Evolutionary conservation across 2,113 vertebrate genomes (phyloP), one percentile per base, ranked within the genome.

Genomic region (Myiopsitta monachus): DNA sequence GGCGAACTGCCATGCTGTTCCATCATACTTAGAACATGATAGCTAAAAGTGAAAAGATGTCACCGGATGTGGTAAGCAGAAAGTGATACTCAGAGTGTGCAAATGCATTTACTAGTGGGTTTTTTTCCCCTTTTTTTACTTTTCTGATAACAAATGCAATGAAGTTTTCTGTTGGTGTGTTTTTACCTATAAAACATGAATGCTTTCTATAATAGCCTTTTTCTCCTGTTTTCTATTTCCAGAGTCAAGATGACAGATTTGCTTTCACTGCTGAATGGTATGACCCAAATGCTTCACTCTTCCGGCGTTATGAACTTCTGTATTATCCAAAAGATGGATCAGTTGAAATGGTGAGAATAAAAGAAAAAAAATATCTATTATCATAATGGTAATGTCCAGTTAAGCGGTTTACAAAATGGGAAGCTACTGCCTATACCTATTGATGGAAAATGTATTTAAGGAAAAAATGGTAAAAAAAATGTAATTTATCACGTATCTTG

Each of bases 261-360:
- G 98, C 98, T 91, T 99, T 99, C 95, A 98, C 99, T 62, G 96
- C 98, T 41, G 99, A 99, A 94, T 99, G 99, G 99, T 99, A 98
- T 68, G 99, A 99, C 96, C 97, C 99, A 16, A 98, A 96, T 64
- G 99, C 99, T 57, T 97, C 98, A 16, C 98, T 99, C 68, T 97
- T 99, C 46, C 98, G 99, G 26, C 98, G 98, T 62, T 99, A 99
- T 59, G 99, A 99, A 43, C 98, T 99, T 59, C 97, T 99, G 44
- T 99, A 97, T 98, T 99, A 99, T 89, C 99, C 99, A 23, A 98
- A 97, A 85, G 99, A 99, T 97, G 96, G 98, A 87, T 98, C 99
- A 7, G 98, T 99, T 87, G 99, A 99, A 97, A 99, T 99, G 99
- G 99, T 99, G 97, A 96, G 85, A 77, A 36, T 67, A 30, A 86